Base-by-base conservation (phyloP, 2,113 vertebrate genomes). In the Erpornis zantholeuca region DNA sequence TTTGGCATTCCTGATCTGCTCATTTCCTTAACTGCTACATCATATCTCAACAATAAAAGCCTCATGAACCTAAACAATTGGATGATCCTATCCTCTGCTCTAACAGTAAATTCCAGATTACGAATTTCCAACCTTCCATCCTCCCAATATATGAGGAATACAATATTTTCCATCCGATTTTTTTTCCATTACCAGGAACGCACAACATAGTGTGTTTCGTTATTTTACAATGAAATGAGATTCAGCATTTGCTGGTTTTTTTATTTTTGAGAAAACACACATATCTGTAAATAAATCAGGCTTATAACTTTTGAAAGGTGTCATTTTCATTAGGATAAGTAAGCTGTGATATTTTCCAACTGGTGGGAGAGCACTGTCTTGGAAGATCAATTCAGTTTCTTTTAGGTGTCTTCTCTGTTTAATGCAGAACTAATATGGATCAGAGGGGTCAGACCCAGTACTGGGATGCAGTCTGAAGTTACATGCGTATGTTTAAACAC, bases 121-220 rank as follows among this genome's bases (percentile, higher is more conserved):
- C 12, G 8, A 20, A 35, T 35, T 20, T 7, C 14, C 18, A 70
- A 40, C 8, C 15, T 73, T 70, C 77, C 6, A 2, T 33, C n/a
- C 31, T 19, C 35, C 72, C n/a, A 29, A 9, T 1, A 0, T 7
- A 31, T 2, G 14, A 20, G 10, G 49, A 47, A 77, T 7, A 29
- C 2, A 8, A 8, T 3, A 8, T 65, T 53, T 40, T 45, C 31
- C 15, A 65, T 8, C 8, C 12, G 15, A 8, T 12, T 59, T 52
- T 27, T 49, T 31, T 72, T 79, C 45, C 27, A 25, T 47, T 45
- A 31, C 18, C 8, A 20, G 35, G 7, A 68, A 27, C 3, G 7
- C 16, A 36, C 56, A 4, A 6, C 4, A 14, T 1, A 2, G 9
- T 5, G 0, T 5, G 33, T n/a, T 29, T 19, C 2, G 0, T 19